Evolutionary conservation across 53 echinoderm and acorn worm species (phyloP), one percentile per base, ranked within the genome.

Genomic region (Zoroaster sp.): DNA sequence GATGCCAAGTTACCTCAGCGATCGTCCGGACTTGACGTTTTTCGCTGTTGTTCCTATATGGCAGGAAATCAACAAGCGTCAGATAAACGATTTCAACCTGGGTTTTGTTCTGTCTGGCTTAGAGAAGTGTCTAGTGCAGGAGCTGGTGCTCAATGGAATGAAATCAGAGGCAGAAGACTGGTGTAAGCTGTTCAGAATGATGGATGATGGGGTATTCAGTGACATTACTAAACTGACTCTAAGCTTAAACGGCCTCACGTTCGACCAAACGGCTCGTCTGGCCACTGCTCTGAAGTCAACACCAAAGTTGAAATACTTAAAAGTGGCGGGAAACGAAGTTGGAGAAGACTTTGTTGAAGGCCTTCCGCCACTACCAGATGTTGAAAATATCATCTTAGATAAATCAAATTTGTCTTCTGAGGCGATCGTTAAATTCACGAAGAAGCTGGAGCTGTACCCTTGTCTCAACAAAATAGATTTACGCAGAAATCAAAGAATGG

Each of bases 251-350:
- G 83, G 40, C 46, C 78, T 92, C 23, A 21, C 17, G 12, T 88
- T 21, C 15, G 54, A 83, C 17, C 76, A 41, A 30, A 40, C 88
- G 17, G 75, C 92, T 39, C 37, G 59, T 30, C 55, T 92, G 54
- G 88, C 86, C 28, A 35, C 92, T 13, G 67, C 54, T 20, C 75
- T 92, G 52, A 2, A 41, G 18, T 46, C 73, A 2, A 82, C 75
- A 40, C 68, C 88, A 37, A 63, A 88, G 32, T 67, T 92, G 52
- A 88, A 49, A 34, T 88, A 92, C 18, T 43, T 92, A 43, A 92
- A 92, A 41, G 20, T 92, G 70, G 42, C 88, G 3, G 92, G 92
- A 52, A 92, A 92, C 63, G 73, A 88, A 51, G 53, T 92, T 12
- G 92, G 92, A 38, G 74, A 72, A 31, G 69, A 65, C 25, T 92